Base-by-base conservation (phyloP, 2,888 invertebrate species). In the Margaritifera margaritifera region DNA sequence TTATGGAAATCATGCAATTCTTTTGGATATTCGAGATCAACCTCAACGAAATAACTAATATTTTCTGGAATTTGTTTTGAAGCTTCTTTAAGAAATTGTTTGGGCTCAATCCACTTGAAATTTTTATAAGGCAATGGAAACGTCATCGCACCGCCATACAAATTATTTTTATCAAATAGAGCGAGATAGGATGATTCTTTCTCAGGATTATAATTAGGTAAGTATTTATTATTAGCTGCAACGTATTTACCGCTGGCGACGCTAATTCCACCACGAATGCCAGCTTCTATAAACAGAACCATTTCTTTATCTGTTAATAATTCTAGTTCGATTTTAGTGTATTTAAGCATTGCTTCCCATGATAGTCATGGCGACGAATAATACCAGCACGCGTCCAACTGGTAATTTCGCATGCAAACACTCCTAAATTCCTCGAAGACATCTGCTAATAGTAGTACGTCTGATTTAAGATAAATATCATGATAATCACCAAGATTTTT, bases 11-110 rank as follows among this genome's bases (percentile, higher is more conserved):
- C 83, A 72, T 90, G 90, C 59, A 89, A 69, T 19, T 83, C 64
- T 27, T 81, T 25, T 6, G 90, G 89, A 80, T 91, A 90, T 61
- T 87, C 82, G 42, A 91, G 69, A 72, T 91, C 90, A 6, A 91
- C 90, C 75, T 91, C 89, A 5, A 91, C n/a, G n/a, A n/a, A n/a
- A n/a, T n/a, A n/a, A n/a, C n/a, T n/a, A n/a, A n/a, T n/a, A n/a
- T n/a, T n/a, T 78, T 55, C 90, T 86, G 72, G 87, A 89, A 1
- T 88, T 71, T 57, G 53, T 56, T 62, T 71, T 61, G 62, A 64
- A 59, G 59, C 67, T 56, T 52, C 66, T 55, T n/a, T n/a, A n/a
- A n/a, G n/a, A n/a, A 75, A 66, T 73, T 76, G 71, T 51, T 71
- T 67, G 15, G 64, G 24, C 59, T 53, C 52, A 57, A 80, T 64